Conservation (phyloP, 1,140 invertebrate genomes). For the Cardiocondyla obscurior region DNA sequence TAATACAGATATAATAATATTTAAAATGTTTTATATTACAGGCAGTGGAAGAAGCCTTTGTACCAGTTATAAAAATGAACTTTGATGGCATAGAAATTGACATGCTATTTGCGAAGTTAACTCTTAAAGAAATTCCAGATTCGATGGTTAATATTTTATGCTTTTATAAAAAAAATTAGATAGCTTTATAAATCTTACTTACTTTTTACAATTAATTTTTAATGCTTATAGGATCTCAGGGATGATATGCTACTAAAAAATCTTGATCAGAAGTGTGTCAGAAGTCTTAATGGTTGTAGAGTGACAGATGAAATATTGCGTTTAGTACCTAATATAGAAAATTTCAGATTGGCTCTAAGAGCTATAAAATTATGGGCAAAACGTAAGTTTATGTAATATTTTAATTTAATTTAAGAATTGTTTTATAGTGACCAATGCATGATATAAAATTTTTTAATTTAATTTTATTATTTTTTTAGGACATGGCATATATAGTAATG, state of each 20-base stretch:
- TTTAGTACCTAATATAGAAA: constrained; percentile 97
- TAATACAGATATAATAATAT: not conserved
- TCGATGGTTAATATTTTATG: constrained; percentile 82
- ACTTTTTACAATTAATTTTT: not conserved
- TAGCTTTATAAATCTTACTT: not conserved
- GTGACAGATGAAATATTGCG: constrained; percentile 99
- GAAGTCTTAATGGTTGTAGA: constrained; percentile 98
- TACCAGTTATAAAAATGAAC: constrained; percentile 99
- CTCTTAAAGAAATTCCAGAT: constrained; percentile 95
- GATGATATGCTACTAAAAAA: constrained; percentile 97
- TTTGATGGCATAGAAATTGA: constrained; percentile 99
- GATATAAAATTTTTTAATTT: not conserved
- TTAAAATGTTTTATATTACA: constrained; percentile 76
- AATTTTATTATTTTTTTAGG: constrained; percentile 84
- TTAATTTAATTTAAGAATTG: not conserved
- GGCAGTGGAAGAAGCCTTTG: constrained; percentile 99
- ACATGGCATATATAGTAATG: constrained; percentile 99
- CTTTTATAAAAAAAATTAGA: not conserved
- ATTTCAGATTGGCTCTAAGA: constrained; percentile 95
- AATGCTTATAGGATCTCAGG: constrained; percentile 89
- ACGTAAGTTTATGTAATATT: constrained; percentile 87
- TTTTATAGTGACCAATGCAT: not conserved
- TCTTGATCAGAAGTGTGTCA: constrained; percentile 97
- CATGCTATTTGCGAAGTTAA: constrained; percentile 97
- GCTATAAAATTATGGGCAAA: constrained; percentile 99